A percentile compares a stretch with the other conserved stretches of the same genome.
These are phyloP conservation scores for Philereme vetulata DNA, from an alignment of 2,888 invertebrate genomes.

Conservation along the genomic window DNA sequence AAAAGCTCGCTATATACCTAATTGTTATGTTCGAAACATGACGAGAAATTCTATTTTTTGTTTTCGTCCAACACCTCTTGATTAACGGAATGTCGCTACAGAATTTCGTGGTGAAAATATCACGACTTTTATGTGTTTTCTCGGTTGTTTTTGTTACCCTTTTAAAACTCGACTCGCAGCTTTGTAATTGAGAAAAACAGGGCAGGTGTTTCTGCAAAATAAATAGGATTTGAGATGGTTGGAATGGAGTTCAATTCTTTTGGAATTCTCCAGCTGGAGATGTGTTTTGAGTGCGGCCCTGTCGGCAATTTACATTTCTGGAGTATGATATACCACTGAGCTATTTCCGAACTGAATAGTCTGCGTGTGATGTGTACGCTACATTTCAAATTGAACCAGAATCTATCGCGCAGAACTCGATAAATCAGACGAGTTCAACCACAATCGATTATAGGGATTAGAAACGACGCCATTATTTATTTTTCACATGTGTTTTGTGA, in stretches of 20 bases:
- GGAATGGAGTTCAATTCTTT: constrained; percentile 21
- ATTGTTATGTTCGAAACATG: constrained; percentile 54
- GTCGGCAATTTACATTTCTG: constrained; percentile 62
- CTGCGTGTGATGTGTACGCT: constrained; percentile 26
- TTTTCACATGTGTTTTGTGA: constrained; percentile 1
- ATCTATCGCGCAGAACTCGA: constrained; percentile 10
- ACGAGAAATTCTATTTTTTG: constrained; percentile 64
- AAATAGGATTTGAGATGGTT: neutral
- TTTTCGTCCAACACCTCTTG: constrained; percentile 56
- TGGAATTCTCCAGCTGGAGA: constrained; percentile 61
- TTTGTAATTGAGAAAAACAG: neutral
- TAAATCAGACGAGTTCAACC: constrained; percentile 7
- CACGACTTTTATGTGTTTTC: constrained; percentile 22
- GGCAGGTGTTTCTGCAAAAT: neutral
- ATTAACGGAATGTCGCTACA: constrained; percentile 65
- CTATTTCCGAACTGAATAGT: constrained; percentile 63
- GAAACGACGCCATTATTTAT: constrained; percentile 6
- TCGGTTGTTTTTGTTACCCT: constrained; percentile 10
- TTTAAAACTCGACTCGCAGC: constrained; percentile 3
- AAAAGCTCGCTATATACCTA: constrained; percentile 58
- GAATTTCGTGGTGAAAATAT: constrained; percentile 20
- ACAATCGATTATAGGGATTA: constrained; percentile 2
- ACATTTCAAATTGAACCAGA: constrained; percentile 17
- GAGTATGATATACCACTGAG: constrained; percentile 68
- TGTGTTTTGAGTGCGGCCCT: constrained; percentile 59